Conservation (phyloP, 2,113 vertebrate species). For the Sula dactylatra region DNA sequence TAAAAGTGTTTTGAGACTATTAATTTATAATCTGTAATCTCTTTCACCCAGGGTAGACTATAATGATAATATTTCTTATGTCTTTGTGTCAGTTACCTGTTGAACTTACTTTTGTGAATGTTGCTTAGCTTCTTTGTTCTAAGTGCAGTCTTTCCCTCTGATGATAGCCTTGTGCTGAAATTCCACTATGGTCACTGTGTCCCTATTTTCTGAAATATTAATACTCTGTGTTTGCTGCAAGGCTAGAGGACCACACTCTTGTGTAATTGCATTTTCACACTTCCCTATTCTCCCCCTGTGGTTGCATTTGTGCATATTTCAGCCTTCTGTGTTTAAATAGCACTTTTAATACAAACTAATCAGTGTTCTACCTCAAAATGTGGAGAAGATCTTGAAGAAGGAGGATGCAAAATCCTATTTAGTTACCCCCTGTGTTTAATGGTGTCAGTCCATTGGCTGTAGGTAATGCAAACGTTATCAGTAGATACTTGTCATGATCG, state of each 20-base stretch:
- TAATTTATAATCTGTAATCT: neutral
- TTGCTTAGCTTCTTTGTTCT: neutral
- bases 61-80: neutral
- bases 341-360: neutral
- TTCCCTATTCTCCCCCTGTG: neutral
- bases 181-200: neutral
- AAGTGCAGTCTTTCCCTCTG: neutral
- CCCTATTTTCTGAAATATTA: constrained; percentile 18
- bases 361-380: neutral
- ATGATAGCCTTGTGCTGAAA: neutral
- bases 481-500: neutral
- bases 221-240: neutral
- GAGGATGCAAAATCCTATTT: neutral
- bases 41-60: neutral
- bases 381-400: neutral
- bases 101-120: neutral
- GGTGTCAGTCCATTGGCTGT: neutral
- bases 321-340: neutral
- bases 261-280: neutral
- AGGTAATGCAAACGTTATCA: neutral
- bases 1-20: neutral
- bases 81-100: constrained; percentile 34
- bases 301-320: neutral
- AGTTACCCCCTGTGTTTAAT: neutral
- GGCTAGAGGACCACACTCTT: neutral